A percentile compares a stretch with the other conserved stretches of the same genome.
These are phyloP conservation scores for Oryzaephilus surinamensis DNA, from an alignment of 1,140 invertebrate genomes.

Conservation along the genomic window DNA sequence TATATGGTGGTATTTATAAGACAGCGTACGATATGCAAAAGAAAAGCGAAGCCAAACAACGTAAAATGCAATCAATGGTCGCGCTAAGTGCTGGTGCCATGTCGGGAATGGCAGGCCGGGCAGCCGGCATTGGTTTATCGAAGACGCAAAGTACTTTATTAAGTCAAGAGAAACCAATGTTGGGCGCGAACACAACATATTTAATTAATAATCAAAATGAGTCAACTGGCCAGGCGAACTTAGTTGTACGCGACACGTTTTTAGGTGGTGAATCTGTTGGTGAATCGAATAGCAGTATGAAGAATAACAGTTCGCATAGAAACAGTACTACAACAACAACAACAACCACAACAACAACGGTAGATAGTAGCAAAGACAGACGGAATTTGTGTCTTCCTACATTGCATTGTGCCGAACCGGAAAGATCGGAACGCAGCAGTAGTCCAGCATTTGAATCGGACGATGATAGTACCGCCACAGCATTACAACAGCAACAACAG, in stretches of 20 bases:
- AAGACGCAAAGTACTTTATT: slow-evolving; percentile 63
- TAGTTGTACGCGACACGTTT: slow-evolving; percentile 20
- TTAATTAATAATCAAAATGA: slow-evolving; percentile 13
- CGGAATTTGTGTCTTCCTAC: slow-evolving; percentile 14
- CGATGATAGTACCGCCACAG: slow-evolving; percentile 59
- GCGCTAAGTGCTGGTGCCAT: slow-evolving; percentile 77
- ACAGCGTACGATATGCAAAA: slow-evolving; percentile 97
- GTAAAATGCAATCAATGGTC: slow-evolving; percentile 90
- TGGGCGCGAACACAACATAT: too few species aligned
- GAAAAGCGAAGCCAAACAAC: slow-evolving; percentile 90
- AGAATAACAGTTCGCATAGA: slow-evolving; percentile 48
- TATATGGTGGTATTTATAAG: slow-evolving; percentile 97
- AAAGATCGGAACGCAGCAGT: slow-evolving; percentile 81
- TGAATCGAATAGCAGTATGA: slow-evolving; percentile 51
- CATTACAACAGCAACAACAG: slow-evolving; percentile 16
- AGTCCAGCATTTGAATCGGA: slow-evolving; percentile 94
- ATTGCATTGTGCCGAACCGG: slow-evolving; percentile 32
- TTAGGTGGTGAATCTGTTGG: too few species aligned
- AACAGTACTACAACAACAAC: slow-evolving; percentile 45
- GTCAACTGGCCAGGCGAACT: slow-evolving; percentile 7
- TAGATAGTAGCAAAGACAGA: slow-evolving; percentile 12
- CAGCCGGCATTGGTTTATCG: slow-evolving; percentile 72
- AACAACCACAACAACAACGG: slow-evolving; percentile 43
- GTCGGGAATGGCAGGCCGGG: slow-evolving; percentile 79
- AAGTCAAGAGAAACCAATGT: slow-evolving; percentile 62